These are phyloP conservation scores for Parambassis ranga DNA, from an alignment of 2,797 vertebrate genomes.

Conservation along the genomic window DNA sequence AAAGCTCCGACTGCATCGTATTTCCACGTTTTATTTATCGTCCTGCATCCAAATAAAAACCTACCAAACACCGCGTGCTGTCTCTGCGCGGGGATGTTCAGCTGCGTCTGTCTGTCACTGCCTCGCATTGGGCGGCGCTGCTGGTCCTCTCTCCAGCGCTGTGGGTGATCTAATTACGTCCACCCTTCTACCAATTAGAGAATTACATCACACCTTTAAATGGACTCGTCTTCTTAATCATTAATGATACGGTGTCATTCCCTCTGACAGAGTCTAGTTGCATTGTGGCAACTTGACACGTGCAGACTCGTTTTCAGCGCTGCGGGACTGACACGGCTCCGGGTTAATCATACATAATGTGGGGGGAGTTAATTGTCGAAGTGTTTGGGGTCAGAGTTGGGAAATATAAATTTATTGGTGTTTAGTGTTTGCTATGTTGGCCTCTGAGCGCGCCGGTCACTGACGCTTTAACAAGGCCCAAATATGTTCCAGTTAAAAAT, in stretches of 20 bases:
- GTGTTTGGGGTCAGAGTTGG: background rate
- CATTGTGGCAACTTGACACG: conserved; percentile 48
- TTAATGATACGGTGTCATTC: conserved; percentile 61
- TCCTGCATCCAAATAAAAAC: no score
- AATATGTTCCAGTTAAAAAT: background rate
- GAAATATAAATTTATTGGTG: background rate
- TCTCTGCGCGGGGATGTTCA: no score
- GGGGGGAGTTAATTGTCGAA: background rate
- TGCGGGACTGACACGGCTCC: conserved; percentile 6
- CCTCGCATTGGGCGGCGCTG: background rate
- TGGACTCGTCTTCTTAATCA: conserved; percentile 61
- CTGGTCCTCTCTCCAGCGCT: background rate
- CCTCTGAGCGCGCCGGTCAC: background rate
- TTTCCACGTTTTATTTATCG: no score
- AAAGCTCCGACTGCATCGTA: no score
- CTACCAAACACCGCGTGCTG: no score
- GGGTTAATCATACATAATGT: conserved; percentile 24
- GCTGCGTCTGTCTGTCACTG: background rate
- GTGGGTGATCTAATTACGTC: conserved; percentile 68
- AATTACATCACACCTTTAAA: conserved; percentile 74
- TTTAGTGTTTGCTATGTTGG: background rate
- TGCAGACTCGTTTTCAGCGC: conserved; percentile 7
- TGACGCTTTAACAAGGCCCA: background rate
- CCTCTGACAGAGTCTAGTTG: conserved; percentile 47
- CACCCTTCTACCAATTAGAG: conserved; percentile 60